Base-by-base conservation (phyloP, 2,888 invertebrate genomes). In the Oxycera nigricornis region DNA sequence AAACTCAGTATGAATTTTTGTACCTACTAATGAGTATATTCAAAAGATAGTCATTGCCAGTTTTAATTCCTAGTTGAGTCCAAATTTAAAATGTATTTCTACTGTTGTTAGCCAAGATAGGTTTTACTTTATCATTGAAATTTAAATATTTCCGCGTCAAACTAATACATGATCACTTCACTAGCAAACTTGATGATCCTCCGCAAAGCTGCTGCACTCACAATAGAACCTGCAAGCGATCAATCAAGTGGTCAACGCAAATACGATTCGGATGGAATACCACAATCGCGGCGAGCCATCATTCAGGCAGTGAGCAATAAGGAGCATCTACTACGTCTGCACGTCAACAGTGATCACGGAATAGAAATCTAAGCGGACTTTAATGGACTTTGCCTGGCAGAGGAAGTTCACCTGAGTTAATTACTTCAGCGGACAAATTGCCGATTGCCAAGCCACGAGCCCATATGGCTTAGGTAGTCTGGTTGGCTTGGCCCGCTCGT, bases 361-460 rank as follows among this genome's bases (percentile, higher is more conserved):
- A 65, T 65, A 22, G 24, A 24, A 65, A 41, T 35, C 65, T 70
- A 70, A 70, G 55, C 70, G 70, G 55, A 70, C 70, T 70, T 70
- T 70, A 70, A 70, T 70, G 30, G 70, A 65, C 70, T 68, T 70
- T 70, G 70, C 20, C 22, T 50, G 65, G 55, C 70, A 70, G 46
- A 52, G 70, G 35, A 70, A 30, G 52, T 26, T 68, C 67, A 65
- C 1, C 24, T 20, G 35, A 70, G 70, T 55, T 70, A 70, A 70
- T 70, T 70, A 70, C 70, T 70, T 70, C 30, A 22, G 17, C 31
- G 20, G 31, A 55, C 70, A 70, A 70, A 70, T 70, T 55, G 55
- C 70, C 70, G 9, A 31, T 31, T 31, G 55, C 70, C 28, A 2
- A 70, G 70, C 35, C 35, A 55, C 70, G 31, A 22, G 55, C 28